Evolutionary conservation across 2,888 invertebrate genomes (phyloP).

Genomic region (Keiferia lycopersicella): DNA sequence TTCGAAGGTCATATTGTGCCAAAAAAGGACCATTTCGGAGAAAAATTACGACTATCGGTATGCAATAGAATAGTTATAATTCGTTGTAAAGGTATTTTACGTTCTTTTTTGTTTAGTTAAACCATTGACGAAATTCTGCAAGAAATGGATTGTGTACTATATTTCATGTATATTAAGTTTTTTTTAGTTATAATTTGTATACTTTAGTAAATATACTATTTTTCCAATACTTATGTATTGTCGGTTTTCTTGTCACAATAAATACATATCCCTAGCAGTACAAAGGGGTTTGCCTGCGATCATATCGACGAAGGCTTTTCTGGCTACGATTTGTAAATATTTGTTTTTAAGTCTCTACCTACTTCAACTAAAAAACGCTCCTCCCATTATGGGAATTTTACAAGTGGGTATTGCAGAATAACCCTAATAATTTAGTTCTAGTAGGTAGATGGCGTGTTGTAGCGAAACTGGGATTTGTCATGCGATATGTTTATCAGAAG

Average conservation of each 20-base stretch:
- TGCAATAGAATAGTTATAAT: slow-evolving; percentile 33
- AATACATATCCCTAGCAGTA: slow-evolving; percentile 69
- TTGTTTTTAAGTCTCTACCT: slow-evolving; percentile 44
- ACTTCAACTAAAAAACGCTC: slow-evolving; percentile 23
- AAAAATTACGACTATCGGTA: slow-evolving; percentile 47
- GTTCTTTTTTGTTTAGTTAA: slow-evolving; percentile 20
- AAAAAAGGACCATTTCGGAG: slow-evolving; percentile 68
- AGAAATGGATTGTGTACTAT: slow-evolving; percentile 20
- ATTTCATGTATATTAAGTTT: slow-evolving; percentile 22
- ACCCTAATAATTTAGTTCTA: background rate
- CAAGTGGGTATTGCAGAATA: slow-evolving; percentile 1
- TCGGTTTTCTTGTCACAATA: slow-evolving; percentile 46
- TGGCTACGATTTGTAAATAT: slow-evolving; percentile 67
- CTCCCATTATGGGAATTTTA: background rate
- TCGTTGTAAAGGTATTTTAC: slow-evolving; percentile 21
- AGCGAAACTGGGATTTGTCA: slow-evolving; percentile 43
- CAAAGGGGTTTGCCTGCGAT: slow-evolving; percentile 62
- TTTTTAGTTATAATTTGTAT: slow-evolving; percentile 21
- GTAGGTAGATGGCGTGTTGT: slow-evolving; percentile 28
- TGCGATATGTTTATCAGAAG: slow-evolving; percentile 66
- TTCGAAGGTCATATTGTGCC: slow-evolving; percentile 68
- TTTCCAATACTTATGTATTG: slow-evolving; percentile 36
- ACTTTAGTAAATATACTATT: slow-evolving; percentile 18
- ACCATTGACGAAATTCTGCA: slow-evolving; percentile 23
- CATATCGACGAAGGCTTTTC: slow-evolving; percentile 64